Evolutionary conservation across 2,888 invertebrate species (phyloP).

Genomic region (Calameuta pallipes): DNA sequence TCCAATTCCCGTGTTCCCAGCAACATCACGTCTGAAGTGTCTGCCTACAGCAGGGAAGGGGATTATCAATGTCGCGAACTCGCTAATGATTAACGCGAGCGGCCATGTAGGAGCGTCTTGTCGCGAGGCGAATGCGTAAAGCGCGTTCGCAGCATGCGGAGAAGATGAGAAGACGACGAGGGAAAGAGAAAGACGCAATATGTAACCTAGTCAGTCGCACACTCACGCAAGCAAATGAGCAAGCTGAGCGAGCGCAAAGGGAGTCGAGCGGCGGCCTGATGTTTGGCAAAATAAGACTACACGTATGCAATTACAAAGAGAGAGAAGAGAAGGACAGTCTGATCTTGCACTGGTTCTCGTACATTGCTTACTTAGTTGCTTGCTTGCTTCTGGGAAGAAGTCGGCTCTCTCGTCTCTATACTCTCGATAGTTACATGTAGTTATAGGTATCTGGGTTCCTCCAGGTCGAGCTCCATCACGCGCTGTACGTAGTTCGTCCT

Average conservation of each 20-base stretch:
- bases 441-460: background rate
- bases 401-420: background rate
- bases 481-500: background rate
- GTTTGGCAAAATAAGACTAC: conserved; percentile 33
- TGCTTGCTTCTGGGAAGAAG: background rate
- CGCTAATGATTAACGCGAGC: background rate
- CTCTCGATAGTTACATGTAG: background rate
- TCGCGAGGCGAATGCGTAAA: background rate
- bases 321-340: conserved; percentile 10
- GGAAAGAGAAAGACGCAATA: background rate
- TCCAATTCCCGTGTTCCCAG: background rate
- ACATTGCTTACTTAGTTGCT: background rate
- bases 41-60: background rate
- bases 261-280: background rate
- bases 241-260: background rate
- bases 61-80: background rate
- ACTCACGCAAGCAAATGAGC: background rate
- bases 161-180: background rate
- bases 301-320: conserved; percentile 31
- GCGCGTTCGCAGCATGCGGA: background rate
- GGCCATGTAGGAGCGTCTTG: background rate
- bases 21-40: background rate
- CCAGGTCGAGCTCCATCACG: background rate
- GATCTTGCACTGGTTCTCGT: conserved; percentile 12
- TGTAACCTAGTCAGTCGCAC: background rate